Evolutionary conservation across 2,113 vertebrate genomes (phyloP).

Genomic region (Phyllopteryx taeniolatus): DNA sequence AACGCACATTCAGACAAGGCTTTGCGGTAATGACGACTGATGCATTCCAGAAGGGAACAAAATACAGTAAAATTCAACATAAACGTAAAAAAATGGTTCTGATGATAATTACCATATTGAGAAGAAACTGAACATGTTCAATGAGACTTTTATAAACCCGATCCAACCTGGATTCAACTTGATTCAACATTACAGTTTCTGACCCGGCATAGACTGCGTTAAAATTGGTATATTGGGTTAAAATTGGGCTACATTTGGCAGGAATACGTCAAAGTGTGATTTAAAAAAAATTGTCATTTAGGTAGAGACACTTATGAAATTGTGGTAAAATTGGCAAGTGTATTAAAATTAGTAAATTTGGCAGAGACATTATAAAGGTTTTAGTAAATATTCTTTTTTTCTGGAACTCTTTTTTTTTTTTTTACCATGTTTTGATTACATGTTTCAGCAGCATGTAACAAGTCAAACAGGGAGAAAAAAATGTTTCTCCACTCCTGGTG

Average conservation of each 20-base stretch:
- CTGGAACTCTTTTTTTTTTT: too few species aligned
- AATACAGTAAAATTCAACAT: background rate
- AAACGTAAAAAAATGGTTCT: background rate
- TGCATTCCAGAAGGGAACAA: background rate
- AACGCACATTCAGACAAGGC: background rate
- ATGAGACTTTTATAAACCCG: background rate
- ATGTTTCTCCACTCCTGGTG: background rate
- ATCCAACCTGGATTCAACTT: background rate
- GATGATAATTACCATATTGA: background rate
- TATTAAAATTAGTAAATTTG: too few species aligned
- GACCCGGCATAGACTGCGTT: background rate
- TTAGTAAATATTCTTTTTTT: too few species aligned
- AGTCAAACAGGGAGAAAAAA: background rate
- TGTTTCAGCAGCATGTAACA: background rate
- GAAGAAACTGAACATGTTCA: background rate
- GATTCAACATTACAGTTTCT: background rate
- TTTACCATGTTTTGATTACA: too few species aligned
- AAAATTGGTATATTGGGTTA: background rate
- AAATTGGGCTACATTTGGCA: background rate
- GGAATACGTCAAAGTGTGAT: background rate
- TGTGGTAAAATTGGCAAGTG: background rate
- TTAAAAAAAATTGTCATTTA: background rate
- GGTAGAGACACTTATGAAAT: background rate
- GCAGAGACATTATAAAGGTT: too few species aligned
- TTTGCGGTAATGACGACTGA: background rate